These are phyloP conservation scores for Cryptoprocta ferox DNA, from an alignment of 2,797 vertebrate species.

Conservation along the genomic window DNA sequence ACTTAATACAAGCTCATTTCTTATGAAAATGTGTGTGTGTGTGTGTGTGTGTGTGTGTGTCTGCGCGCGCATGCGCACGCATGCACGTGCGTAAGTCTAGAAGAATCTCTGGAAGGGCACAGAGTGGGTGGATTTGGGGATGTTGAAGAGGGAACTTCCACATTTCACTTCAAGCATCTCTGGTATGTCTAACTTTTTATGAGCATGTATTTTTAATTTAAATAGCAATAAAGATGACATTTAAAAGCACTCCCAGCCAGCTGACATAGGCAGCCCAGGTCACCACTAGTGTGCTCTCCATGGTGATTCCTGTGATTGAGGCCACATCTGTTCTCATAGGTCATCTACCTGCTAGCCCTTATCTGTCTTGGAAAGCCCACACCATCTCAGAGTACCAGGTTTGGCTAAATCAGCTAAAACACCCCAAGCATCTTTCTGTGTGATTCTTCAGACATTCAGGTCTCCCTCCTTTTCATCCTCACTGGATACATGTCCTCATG, in stretches of 20 bases:
- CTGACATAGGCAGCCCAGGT: background rate
- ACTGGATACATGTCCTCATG: background rate
- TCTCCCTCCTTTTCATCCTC: background rate
- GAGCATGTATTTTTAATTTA: slow-evolving; percentile 25
- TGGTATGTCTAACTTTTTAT: background rate
- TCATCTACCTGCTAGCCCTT: background rate
- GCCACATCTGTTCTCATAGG: background rate
- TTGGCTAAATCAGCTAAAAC: background rate
- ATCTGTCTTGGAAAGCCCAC: background rate
- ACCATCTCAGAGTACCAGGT: background rate
- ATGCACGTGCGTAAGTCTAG: background rate
- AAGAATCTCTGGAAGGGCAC: background rate
- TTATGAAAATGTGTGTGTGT: background rate
- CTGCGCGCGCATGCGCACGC: too few species aligned
- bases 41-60: background rate
- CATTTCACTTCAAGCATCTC: background rate
- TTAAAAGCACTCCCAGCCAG: background rate
- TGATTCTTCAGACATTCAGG: background rate
- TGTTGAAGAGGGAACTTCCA: background rate
- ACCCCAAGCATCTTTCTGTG: background rate
- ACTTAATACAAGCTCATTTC: background rate
- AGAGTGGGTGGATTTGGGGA: background rate
- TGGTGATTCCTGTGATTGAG: background rate
- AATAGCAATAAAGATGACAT: slow-evolving; percentile 4
- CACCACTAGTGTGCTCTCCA: rapidly evolving